Evolutionary conservation across 2,797 vertebrate genomes (phyloP), one percentile per base, ranked within the genome.

Genomic region (Todus mexicanus): DNA sequence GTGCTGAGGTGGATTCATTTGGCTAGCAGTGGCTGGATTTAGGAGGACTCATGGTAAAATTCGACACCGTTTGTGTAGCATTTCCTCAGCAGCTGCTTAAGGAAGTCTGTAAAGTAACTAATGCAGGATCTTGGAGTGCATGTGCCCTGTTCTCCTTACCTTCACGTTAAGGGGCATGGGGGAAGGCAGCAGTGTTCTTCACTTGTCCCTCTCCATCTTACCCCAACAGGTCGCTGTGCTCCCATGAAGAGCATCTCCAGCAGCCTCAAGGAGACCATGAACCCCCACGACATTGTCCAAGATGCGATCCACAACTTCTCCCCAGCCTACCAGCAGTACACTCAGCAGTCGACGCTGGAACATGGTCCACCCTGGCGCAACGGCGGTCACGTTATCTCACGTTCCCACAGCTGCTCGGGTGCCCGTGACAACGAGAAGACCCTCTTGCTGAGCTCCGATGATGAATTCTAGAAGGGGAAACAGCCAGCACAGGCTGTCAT

Each of bases 171-270:
- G 19, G n/a, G 15, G 5, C 7, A 15, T 40, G 57, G n/a, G 33
- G n/a, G 9, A 83, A 73, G 35, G 61, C 69, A 72, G 59, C 57
- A 20, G 16, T 17, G 25, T 66, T 63, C 60, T 57, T 85, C 20
- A 87, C 57, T 50, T 75, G 31, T 78, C 27, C 16, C 51, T 91
- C 66, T 64, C 37, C 7, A 0, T 73, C 77, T 90, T 81, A n/a
- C 48, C 73, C 89, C 42, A 13, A 17, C 97, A 99, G 99, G 99
- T 93, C 98, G 98, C 94, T 98, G 98, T 2, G 99, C 99, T 86
- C 99, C 99, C n/a, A 99, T 99, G 99, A 99, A 99, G 98, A 99
- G 99, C 98, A 99, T 99, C 97, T 99, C 99, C 90, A 99, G 99
- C 98, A 99, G 99, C 98, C 98, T 99, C 94, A 99, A 99, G 96